phyloP scores from a whole-genome alignment of 2,888 invertebrate species.

The Dasysyrphus tricinctus region DNA sequence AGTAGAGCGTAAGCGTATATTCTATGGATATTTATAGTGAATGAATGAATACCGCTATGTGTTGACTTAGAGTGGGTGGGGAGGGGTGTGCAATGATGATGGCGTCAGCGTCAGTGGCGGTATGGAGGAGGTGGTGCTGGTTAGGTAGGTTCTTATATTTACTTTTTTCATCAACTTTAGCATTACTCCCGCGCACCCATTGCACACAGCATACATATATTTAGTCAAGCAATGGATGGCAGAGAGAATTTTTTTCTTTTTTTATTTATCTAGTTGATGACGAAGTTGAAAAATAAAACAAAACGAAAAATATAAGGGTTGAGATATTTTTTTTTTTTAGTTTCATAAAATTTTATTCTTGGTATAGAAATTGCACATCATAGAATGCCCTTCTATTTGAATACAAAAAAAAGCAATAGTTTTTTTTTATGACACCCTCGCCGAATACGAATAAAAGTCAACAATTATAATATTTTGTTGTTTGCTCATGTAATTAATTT shows the following conservation, averaged over 20 bases:
- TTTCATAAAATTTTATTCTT: background rate
- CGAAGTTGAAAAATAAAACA: background rate
- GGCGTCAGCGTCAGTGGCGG: background rate
- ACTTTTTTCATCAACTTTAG: background rate
- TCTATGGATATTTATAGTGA: too few relatives aligned
- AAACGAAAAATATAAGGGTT: background rate
- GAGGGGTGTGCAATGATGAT: background rate
- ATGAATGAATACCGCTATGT: background rate
- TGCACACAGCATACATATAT: background rate
- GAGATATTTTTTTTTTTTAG: background rate
- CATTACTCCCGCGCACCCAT: background rate
- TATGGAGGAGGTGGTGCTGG: background rate
- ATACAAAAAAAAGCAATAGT: background rate
- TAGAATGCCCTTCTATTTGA: background rate
- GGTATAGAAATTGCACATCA: background rate
- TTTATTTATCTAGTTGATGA: background rate
- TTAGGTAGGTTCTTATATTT: constrained; percentile 5
- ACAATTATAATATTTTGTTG: background rate
- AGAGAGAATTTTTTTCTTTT: background rate
- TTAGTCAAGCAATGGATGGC: background rate
- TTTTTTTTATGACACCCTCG: background rate
- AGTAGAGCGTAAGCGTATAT: background rate
- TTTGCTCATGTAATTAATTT: constrained; percentile 1
- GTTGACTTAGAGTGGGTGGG: background rate
- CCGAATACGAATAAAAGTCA: background rate